A percentile compares a stretch with the other conserved stretches of the same genome.
phyloP scores from a whole-genome alignment of 2,113 vertebrate genomes.

The Pseudopipra pipra region DNA sequence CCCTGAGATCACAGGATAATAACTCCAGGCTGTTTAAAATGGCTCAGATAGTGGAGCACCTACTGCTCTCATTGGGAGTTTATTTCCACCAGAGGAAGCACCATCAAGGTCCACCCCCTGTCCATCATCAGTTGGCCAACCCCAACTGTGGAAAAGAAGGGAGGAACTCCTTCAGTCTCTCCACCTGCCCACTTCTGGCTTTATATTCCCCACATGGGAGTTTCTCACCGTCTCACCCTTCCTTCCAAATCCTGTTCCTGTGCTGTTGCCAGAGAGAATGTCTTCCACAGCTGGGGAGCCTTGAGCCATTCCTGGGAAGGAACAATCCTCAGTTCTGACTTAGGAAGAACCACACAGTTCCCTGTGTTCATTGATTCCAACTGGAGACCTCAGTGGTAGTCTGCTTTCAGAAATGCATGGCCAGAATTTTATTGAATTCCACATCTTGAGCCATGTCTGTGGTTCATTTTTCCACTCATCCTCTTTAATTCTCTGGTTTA shows the following conservation, averaged over 20 bases:
- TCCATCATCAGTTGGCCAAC: not conserved
- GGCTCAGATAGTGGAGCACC: not conserved
- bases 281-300: not conserved
- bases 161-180: not conserved
- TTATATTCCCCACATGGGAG: not conserved
- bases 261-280: not conserved
- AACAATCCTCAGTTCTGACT: not conserved
- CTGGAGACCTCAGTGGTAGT: not conserved
- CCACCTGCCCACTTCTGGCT: rapidly evolving
- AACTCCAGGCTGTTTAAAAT: not conserved
- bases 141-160: not conserved
- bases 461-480: not conserved
- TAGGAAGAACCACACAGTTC: not conserved
- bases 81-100: not conserved
- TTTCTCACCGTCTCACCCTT: not conserved
- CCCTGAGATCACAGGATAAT: not conserved
- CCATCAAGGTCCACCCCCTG: rapidly evolving
- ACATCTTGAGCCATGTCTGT: not conserved
- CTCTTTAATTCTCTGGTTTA: not conserved
- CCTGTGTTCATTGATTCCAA: not conserved
- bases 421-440: not conserved
- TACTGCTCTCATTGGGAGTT: not conserved
- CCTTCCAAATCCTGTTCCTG: not conserved
- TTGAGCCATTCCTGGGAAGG: not conserved
- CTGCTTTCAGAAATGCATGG: not conserved